Evolutionary conservation across 2,888 invertebrate genomes (phyloP), one percentile per base, ranked within the genome.

Genomic region (Petrolisthes cinctipes): DNA sequence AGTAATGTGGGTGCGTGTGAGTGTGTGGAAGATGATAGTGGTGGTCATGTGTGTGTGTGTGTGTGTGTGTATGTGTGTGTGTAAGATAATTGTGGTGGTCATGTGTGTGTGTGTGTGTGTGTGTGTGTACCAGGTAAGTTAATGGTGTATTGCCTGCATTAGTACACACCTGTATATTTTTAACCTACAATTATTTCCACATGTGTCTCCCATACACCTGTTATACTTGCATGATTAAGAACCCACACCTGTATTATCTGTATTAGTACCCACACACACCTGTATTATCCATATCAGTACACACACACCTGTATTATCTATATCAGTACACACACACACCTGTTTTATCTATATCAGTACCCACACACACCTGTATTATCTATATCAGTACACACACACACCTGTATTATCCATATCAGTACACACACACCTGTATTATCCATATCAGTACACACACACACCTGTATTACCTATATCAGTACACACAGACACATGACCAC

Each of bases 41-140:
- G 37, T 37, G 37, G 0, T 0, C 2, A 37, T 37, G 37, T 37
- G 53, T 79, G 14, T 79, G 78, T 79, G 14, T 79, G 53, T 79
- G 14, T 79, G 53, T 79, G 14, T 79, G 53, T 79, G 14, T 79
- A 4, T 79, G 53, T 79, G 53, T 79, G 53, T 79, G 53, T 79
- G 14, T 79, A 37, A 1, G 37, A 37, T 37, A 2, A 2, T 37
- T 0, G 37, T 37, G 37, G 37, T 37, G 37, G 37, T 37, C 37
- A 2, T 37, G 37, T 37, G 37, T 37, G 37, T 37, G 37, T 37
- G 37, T 37, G 37, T 37, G 37, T 37, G 37, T 37, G 37, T 37
- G 37, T 37, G 37, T 37, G 37, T 37, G 37, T 37, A 37, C 37
- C 37, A 17, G 14, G 1, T 79, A 17, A 53, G 53, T 79, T 5